Conservation (phyloP, 2,888 invertebrate genomes). For the Diploptera punctata region DNA sequence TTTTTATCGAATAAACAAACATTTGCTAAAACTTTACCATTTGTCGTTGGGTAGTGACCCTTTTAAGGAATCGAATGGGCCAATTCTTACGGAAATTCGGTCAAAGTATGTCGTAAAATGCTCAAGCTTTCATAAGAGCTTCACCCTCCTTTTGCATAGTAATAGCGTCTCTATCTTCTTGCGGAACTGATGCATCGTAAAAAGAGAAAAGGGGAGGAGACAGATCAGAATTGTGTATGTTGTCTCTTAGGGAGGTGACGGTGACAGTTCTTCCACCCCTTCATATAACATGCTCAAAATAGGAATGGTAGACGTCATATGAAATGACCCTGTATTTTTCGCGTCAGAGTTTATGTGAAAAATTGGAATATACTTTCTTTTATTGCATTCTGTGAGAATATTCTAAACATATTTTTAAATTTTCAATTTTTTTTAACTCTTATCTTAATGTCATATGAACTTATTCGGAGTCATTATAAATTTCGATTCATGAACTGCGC, state of each 20-base stretch:
- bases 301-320: background rate
- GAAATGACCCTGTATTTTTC: slow-evolving; percentile 19
- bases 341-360: slow-evolving; percentile 12
- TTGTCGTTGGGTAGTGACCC: slow-evolving; percentile 24
- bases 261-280: background rate
- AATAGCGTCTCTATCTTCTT: slow-evolving; percentile 25
- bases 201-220: background rate
- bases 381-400: no score
- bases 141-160: slow-evolving; percentile 23
- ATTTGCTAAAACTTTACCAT: slow-evolving; percentile 12
- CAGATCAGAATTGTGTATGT: slow-evolving; percentile 6
- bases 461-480: no score
- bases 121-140: background rate
- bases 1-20: slow-evolving; percentile 11
- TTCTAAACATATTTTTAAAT: no score
- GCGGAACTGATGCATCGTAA: slow-evolving; percentile 16
- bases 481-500: no score
- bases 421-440: no score
- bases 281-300: no score
- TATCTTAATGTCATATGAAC: no score
- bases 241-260: background rate
- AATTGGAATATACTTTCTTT: slow-evolving; percentile 12
- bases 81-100: slow-evolving; percentile 38
- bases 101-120: slow-evolving; percentile 34
- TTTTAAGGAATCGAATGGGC: slow-evolving; percentile 33